These are phyloP conservation scores for Nineta flava DNA, from an alignment of 2,888 invertebrate species.

Conservation along the genomic window DNA sequence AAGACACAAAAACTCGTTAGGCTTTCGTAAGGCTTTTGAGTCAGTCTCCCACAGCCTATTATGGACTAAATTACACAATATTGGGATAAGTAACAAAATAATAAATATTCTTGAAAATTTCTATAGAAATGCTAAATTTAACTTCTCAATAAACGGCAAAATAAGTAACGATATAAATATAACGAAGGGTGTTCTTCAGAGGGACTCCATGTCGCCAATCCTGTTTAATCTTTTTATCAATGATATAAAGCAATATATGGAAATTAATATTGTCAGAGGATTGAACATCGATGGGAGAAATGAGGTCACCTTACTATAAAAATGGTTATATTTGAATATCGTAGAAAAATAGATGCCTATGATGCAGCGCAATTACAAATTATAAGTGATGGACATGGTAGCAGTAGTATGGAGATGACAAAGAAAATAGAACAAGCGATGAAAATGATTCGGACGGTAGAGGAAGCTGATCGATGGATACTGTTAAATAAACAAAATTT, in stretches of 20 bases:
- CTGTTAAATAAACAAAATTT: too few relatives aligned
- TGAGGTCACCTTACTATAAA: background rate
- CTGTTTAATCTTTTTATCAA: background rate
- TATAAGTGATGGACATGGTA: too few relatives aligned
- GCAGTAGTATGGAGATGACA: too few relatives aligned
- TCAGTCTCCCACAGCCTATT: too few relatives aligned
- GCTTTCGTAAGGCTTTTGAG: too few relatives aligned
- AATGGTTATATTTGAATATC: too few relatives aligned
- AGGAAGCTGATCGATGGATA: too few relatives aligned
- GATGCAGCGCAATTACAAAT: too few relatives aligned
- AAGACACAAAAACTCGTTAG: background rate
- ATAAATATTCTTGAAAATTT: background rate
- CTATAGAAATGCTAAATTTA: background rate
- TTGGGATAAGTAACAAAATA: background rate
- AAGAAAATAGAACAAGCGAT: too few relatives aligned
- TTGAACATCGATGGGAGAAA: background rate
- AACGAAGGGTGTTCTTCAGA: background rate
- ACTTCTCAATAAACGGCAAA: background rate
- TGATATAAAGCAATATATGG: background rate
- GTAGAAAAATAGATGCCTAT: too few relatives aligned
- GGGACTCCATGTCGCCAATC: background rate
- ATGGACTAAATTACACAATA: too few relatives aligned
- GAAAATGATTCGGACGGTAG: too few relatives aligned
- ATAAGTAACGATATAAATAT: background rate
- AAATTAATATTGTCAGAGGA: background rate